Conservation (phyloP, 2,888 invertebrate genomes). For the Agriopis aurantiaria region DNA sequence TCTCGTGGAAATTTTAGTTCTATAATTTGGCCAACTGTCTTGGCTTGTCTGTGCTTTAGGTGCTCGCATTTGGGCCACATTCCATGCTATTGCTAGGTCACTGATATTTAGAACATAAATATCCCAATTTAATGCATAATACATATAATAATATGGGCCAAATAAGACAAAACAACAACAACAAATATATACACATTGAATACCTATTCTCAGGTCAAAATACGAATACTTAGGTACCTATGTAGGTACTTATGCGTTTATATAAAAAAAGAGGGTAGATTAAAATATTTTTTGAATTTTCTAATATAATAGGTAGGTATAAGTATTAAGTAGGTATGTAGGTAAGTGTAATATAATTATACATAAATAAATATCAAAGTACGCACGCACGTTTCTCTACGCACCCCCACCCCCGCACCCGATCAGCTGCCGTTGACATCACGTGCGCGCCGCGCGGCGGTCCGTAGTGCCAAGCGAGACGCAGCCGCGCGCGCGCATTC, state of each 20-base stretch:
- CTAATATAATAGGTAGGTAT: neutral
- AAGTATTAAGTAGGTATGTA: neutral
- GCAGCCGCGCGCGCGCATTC: no score
- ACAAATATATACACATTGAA: neutral
- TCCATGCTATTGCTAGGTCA: neutral
- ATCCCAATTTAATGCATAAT: neutral
- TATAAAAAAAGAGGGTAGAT: conserved; percentile 1
- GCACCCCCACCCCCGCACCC: no score
- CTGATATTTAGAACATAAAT: neutral
- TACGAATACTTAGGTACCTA: neutral
- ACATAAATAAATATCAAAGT: neutral
- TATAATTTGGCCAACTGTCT: neutral
- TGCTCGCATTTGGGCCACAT: neutral
- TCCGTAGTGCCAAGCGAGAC: no score
- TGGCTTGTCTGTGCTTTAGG: neutral
- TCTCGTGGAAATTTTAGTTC: neutral
- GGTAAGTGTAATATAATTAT: neutral
- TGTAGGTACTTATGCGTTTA: neutral
- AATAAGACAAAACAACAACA: conserved; percentile 1
- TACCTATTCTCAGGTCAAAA: neutral
- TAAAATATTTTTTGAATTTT: neutral
- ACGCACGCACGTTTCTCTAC: no score
- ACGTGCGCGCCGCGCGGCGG: no score
- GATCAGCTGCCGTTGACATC: no score
- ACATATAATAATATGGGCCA: neutral